A percentile compares a stretch with the other conserved stretches of the same genome.
These are phyloP conservation scores for Atethmia centrago DNA, from an alignment of 2,888 invertebrate species.

Conservation along the genomic window DNA sequence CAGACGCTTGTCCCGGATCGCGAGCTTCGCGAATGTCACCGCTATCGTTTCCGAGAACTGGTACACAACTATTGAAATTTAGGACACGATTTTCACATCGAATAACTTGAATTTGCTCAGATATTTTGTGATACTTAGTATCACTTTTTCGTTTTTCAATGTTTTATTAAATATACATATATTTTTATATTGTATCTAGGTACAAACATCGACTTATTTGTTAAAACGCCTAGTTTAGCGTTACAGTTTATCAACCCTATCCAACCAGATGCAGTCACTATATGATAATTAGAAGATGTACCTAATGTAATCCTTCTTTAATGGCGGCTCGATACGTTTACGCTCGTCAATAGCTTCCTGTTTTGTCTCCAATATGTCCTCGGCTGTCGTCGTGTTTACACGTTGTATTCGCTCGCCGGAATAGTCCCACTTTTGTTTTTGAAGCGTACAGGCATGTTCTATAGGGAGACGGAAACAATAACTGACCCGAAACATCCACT, in stretches of 20 bases:
- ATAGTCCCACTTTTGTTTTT: constrained; percentile 51
- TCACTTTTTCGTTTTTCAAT: background rate
- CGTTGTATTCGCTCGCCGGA: constrained; percentile 23
- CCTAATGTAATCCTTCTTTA: constrained; percentile 37
- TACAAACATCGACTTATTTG: background rate
- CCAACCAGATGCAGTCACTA: background rate
- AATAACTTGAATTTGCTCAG: constrained; percentile 26
- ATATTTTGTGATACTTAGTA: constrained; percentile 4
- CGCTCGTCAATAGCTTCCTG: constrained; percentile 37
- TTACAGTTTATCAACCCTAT: background rate
- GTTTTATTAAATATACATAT: constrained; percentile 8
- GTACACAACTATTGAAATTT: constrained; percentile 44
- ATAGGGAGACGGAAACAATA: constrained; percentile 49
- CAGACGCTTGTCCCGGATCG: constrained; percentile 43
- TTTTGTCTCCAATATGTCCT: constrained; percentile 25
- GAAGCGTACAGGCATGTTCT: constrained; percentile 24
- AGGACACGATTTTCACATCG: constrained; percentile 31
- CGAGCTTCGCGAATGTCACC: constrained; percentile 36
- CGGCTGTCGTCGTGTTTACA: constrained; percentile 39
- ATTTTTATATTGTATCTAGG: background rate
- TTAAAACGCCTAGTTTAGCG: too few relatives aligned
- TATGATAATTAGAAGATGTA: background rate
- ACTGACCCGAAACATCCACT: constrained; percentile 50
- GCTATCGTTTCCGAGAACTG: constrained; percentile 30
- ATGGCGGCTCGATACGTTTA: background rate